Percentiles rank a stretch among this genome's conserved stretches.
Evolutionary conservation across 1,140 invertebrate species (phyloP).

Genomic region (Drosophila miranda): DNA sequence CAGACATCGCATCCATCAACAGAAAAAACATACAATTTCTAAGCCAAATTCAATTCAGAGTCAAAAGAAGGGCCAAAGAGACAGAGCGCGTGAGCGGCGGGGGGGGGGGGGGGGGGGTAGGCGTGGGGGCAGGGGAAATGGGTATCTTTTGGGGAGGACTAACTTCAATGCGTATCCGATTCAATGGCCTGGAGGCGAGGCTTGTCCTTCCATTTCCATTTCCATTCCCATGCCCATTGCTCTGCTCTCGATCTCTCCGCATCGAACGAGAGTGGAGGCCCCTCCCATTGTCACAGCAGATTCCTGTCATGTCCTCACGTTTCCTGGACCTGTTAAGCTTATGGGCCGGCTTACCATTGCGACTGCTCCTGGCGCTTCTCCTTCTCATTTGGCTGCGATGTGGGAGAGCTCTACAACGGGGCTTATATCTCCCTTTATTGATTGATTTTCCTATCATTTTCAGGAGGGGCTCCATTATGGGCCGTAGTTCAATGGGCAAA

Average conservation of each 20-base stretch:
- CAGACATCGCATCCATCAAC: constrained; percentile 30
- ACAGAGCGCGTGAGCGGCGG: too few species aligned
- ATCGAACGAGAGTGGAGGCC: neutral
- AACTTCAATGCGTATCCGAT: constrained; percentile 67
- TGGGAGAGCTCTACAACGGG: constrained; percentile 2
- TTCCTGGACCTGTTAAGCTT: constrained; percentile 61
- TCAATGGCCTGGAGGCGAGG: constrained; percentile 59
- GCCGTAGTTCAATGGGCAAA: constrained; percentile 5
- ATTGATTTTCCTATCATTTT: constrained; percentile 38
- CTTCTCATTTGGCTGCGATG: too few species aligned
- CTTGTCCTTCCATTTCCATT: constrained; percentile 6
- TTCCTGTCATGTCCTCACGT: constrained; percentile 74
- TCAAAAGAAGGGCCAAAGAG: neutral
- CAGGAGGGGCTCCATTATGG: neutral
- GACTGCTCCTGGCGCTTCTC: constrained; percentile 7
- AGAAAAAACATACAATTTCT: constrained; percentile 46
- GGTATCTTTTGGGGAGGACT: constrained; percentile 6
- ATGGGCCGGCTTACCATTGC: constrained; percentile 42
- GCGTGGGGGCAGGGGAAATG: neutral
- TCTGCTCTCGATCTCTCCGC: neutral
- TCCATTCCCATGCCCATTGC: neutral
- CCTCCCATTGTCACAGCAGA: constrained; percentile 51
- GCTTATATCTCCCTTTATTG: constrained; percentile 38
- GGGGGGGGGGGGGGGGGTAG: neutral
- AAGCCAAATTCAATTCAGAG: constrained; percentile 46